Evolutionary conservation across 2,113 vertebrate species (phyloP).

Genomic region (Phalacrocorax brasilianus): DNA sequence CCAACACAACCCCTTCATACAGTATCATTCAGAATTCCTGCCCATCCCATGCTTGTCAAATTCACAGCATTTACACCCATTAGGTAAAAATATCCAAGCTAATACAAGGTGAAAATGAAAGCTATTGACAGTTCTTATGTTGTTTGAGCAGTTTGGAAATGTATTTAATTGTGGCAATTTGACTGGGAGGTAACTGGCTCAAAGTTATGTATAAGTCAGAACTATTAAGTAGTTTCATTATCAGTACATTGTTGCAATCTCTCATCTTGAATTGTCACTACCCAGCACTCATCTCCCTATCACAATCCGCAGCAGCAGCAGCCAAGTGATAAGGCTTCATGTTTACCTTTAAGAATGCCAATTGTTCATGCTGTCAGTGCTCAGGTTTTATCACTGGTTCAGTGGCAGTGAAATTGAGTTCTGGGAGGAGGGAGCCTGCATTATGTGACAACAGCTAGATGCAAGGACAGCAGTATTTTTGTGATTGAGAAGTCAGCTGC

Average conservation of each 20-base stretch:
- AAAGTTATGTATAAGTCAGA: neutral
- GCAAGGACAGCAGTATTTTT: neutral
- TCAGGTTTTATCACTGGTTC: conserved; percentile 6
- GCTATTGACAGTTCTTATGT: neutral
- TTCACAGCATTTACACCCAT: neutral
- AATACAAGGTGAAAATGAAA: neutral
- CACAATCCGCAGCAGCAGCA: neutral
- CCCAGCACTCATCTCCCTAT: neutral
- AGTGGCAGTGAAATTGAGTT: neutral
- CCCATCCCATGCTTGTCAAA: neutral
- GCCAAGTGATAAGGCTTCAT: neutral
- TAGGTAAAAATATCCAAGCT: neutral
- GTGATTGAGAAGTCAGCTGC: neutral
- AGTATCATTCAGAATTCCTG: neutral
- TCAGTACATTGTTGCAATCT: neutral
- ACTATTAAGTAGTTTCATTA: neutral
- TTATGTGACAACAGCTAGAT: neutral
- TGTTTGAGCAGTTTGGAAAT: neutral
- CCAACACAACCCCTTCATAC: neutral
- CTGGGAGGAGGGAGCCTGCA: neutral
- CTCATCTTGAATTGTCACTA: neutral
- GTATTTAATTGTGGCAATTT: neutral
- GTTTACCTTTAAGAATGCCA: conserved; percentile 8
- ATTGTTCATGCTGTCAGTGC: neutral
- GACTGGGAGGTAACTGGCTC: neutral